These are phyloP conservation scores for Patella vulgata DNA, from an alignment of 1,140 invertebrate species.

Conservation along the genomic window DNA sequence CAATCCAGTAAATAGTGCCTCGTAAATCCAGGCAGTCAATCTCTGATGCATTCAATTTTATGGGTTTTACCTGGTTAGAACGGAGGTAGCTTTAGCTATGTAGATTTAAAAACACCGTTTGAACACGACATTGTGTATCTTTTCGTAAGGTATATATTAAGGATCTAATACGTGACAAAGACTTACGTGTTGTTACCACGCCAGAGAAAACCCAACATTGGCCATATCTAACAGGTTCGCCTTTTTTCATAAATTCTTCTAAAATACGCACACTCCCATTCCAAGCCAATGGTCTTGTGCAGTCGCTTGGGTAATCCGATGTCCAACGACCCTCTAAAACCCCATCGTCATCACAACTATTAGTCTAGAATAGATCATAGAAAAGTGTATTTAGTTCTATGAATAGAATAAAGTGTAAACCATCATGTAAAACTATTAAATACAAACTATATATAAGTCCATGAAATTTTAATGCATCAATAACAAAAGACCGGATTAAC, in stretches of 20 bases:
- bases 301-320: slow-evolving; percentile 74
- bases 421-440: too few species aligned
- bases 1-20: too few species aligned
- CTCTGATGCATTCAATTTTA: too few species aligned
- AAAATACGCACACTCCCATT: slow-evolving; percentile 87
- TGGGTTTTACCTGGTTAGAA: too few species aligned
- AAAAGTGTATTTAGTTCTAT: slow-evolving; percentile 9
- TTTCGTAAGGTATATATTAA: too few species aligned
- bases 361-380: slow-evolving; percentile 32
- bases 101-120: not conserved
- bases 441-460: not conserved
- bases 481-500: too few species aligned
- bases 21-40: too few species aligned
- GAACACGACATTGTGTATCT: too few species aligned
- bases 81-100: too few species aligned
- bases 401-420: slow-evolving; percentile 18
- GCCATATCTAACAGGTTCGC: slow-evolving; percentile 89
- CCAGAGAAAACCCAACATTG: slow-evolving; percentile 97
- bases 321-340: slow-evolving; percentile 90
- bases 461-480: not conserved
- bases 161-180: too few species aligned
- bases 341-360: slow-evolving; percentile 80
- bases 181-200: slow-evolving; percentile 81
- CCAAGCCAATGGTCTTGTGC: slow-evolving; percentile 76
- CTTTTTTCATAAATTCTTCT: slow-evolving; percentile 83